Evolutionary conservation across 2,113 vertebrate species (phyloP).

Genomic region (Pedionomus torquatus): DNA sequence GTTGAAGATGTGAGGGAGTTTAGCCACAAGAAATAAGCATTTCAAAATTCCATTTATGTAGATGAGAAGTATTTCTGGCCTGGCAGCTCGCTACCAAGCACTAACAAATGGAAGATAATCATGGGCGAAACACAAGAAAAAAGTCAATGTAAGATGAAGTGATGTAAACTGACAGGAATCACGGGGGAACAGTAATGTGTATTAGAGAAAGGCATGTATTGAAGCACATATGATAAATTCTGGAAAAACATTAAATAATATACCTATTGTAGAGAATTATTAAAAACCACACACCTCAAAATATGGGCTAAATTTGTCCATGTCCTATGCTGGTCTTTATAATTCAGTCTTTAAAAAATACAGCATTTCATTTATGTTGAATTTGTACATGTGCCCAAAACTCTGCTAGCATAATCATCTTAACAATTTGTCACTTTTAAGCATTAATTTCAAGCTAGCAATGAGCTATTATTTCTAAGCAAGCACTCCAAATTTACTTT

Average conservation of each 20-base stretch:
- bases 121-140: neutral
- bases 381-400: neutral
- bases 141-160: conserved; percentile 27
- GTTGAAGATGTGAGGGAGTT: conserved; percentile 22
- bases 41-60: conserved; percentile 62
- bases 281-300: neutral
- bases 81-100: conserved; percentile 50
- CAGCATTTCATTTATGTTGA: neutral
- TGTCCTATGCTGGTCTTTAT: neutral
- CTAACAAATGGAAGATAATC: conserved; percentile 60
- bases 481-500: neutral
- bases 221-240: neutral
- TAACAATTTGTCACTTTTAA: neutral
- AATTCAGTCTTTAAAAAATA: neutral
- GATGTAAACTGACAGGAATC: conserved; percentile 19
- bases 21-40: conserved; percentile 41
- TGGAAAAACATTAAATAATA: neutral
- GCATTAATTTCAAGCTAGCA: neutral
- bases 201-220: neutral
- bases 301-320: neutral
- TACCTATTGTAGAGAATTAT: neutral
- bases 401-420: neutral
- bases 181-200: neutral
- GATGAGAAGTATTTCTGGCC: conserved; percentile 63
- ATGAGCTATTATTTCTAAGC: neutral